phyloP scores from a whole-genome alignment of 2,888 invertebrate species.

The Thymelicus lineola region DNA sequence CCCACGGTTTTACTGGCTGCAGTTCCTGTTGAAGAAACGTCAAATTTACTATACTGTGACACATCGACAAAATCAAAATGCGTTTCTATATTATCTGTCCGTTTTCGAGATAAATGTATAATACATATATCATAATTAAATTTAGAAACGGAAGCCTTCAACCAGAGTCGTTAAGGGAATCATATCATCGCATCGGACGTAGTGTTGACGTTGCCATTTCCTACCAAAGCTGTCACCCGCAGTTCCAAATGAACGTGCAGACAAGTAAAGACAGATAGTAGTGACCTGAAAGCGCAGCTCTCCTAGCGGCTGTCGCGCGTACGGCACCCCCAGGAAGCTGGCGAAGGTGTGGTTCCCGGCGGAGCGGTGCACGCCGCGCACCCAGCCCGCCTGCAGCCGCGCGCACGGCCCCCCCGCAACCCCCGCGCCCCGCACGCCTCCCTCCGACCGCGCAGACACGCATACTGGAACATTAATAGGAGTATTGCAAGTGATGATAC shows the following conservation, averaged over 20 bases:
- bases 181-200: neutral
- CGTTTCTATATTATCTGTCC: no score
- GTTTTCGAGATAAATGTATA: no score
- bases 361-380: slow-evolving; percentile 59
- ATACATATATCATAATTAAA: no score
- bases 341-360: slow-evolving; percentile 59
- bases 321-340: slow-evolving; percentile 77
- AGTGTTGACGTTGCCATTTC: no score
- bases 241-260: neutral
- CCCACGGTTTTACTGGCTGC: slow-evolving; percentile 79
- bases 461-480: slow-evolving; percentile 44
- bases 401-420: slow-evolving; percentile 50
- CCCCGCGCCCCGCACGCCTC: slow-evolving; percentile 40
- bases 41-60: neutral
- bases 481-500: no score
- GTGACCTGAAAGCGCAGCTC: slow-evolving; percentile 67
- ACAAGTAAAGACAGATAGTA: neutral
- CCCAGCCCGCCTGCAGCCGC: slow-evolving; percentile 58
- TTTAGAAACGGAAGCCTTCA: neutral
- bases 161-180: neutral
- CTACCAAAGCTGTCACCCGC: no score
- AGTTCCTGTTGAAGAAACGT: slow-evolving; percentile 69
- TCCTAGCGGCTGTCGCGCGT: slow-evolving; percentile 71
- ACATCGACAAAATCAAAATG: neutral
- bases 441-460: slow-evolving; percentile 42